Conservation (phyloP, 2,797 vertebrate species). For the Xyrichtys novacula region DNA sequence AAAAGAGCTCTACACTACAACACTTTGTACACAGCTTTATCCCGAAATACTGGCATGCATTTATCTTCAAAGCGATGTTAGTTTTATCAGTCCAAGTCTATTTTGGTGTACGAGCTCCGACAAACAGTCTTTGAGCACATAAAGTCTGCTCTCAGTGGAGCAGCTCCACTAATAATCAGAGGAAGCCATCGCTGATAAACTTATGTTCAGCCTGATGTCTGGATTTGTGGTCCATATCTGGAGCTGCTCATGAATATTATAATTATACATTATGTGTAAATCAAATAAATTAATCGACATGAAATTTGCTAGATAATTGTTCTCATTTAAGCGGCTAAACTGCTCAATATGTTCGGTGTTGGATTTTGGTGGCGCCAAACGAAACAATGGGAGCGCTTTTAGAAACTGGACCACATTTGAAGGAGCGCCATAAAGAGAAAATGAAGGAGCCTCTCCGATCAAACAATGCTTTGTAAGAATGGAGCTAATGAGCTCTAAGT, state of each 20-base stretch:
- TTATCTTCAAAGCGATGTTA: not conserved
- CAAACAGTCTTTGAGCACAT: slow-evolving; percentile 20
- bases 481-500: slow-evolving; percentile 64
- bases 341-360: slow-evolving; percentile 39
- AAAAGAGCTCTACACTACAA: not conserved
- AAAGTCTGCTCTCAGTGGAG: slow-evolving; percentile 2
- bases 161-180: slow-evolving; percentile 40
- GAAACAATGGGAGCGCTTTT: slow-evolving; percentile 45
- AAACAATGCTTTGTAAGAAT: slow-evolving; percentile 66
- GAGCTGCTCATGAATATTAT: slow-evolving; percentile 24
- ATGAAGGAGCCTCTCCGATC: slow-evolving; percentile 54
- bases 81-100: not conserved
- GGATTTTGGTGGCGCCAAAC: slow-evolving; percentile 46
- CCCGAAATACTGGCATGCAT: not conserved
- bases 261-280: slow-evolving; percentile 30
- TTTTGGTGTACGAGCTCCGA: slow-evolving; percentile 6
- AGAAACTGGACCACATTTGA: slow-evolving; percentile 43
- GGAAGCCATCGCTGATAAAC: slow-evolving; percentile 39
- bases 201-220: slow-evolving; percentile 40
- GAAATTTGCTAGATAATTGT: slow-evolving; percentile 29
- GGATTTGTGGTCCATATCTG: slow-evolving; percentile 26
- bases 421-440: slow-evolving; percentile 43
- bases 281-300: slow-evolving; percentile 10
- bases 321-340: slow-evolving; percentile 24
- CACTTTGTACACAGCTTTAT: not conserved